phyloP scores from a whole-genome alignment of 2,888 invertebrate species.

The Habroteleia sp. region DNA sequence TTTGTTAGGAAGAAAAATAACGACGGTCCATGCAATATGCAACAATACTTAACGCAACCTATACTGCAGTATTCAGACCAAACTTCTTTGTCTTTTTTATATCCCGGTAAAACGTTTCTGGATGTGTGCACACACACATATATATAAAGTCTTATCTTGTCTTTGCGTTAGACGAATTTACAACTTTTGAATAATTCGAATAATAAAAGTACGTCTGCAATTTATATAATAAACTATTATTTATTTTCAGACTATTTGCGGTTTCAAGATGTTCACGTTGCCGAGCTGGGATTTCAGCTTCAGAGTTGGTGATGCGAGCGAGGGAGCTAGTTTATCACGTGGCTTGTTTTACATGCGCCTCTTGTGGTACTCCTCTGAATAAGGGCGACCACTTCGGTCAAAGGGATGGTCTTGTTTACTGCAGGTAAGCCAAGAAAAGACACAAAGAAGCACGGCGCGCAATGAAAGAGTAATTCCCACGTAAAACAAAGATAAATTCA shows the following conservation, averaged over 20 bases:
- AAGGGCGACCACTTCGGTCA: conserved; percentile 96
- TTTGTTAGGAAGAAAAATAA: conserved; percentile 78
- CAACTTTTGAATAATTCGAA: conserved; percentile 11
- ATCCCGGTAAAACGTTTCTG: conserved; percentile 35
- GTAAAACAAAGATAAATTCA: conserved; percentile 56
- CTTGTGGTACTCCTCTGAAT: conserved; percentile 90
- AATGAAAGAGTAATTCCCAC: conserved; percentile 25
- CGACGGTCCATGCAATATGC: conserved; percentile 79
- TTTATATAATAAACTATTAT: conserved; percentile 33
- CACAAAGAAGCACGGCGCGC: conserved; percentile 13
- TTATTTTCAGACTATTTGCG: conserved; percentile 89
- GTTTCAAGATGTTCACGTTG: conserved; percentile 93
- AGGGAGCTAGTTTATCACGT: conserved; percentile 93
- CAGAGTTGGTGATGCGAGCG: conserved; percentile 95
- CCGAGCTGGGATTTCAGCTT: conserved; percentile 90
- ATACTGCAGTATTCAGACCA: conserved; percentile 67
- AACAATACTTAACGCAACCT: conserved; percentile 71
- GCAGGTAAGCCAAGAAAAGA: conserved; percentile 79
- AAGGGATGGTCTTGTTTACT: conserved; percentile 90
- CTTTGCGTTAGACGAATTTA: conserved; percentile 25
- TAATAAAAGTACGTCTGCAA: conserved; percentile 4
- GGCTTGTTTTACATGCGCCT: conserved; percentile 93
- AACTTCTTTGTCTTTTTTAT: conserved; percentile 69
- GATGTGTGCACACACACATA: conserved; percentile 44
- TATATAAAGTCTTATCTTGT: conserved; percentile 42